phyloP scores from a whole-genome alignment of 2,113 vertebrate species.

The Zosterops hypoxanthus region DNA sequence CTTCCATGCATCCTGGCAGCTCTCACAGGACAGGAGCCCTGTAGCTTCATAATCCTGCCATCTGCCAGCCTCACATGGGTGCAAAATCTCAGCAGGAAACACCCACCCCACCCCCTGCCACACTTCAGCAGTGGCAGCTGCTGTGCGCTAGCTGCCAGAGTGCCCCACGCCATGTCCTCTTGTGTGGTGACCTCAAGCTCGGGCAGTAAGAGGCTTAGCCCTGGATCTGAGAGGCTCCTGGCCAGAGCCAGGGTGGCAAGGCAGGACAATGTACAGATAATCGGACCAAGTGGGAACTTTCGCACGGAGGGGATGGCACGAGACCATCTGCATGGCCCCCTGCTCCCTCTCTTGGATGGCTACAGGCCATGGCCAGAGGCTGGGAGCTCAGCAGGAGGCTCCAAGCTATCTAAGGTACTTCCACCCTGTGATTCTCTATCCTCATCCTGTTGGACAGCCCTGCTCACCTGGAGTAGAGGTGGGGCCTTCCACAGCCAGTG shows the following conservation, averaged over 20 bases:
- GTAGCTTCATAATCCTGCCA: not conserved
- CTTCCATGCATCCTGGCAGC: rapidly evolving
- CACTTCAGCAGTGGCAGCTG: not conserved
- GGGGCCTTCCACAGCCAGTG: not conserved
- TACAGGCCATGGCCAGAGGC: not conserved
- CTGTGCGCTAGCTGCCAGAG: not conserved
- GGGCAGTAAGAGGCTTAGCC: slow-evolving; percentile 44
- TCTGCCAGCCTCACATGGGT: not conserved
- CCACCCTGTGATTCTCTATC: not conserved
- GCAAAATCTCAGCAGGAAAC: slow-evolving; percentile 1
- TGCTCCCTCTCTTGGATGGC: not conserved
- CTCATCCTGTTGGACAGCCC: rapidly evolving
- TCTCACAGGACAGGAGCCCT: not conserved
- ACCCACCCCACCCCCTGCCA: not conserved
- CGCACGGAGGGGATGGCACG: not conserved
- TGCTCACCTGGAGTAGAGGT: not conserved
- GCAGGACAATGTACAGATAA: slow-evolving; percentile 27
- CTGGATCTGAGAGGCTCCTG: not conserved
- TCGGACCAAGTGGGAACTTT: slow-evolving; percentile 37
- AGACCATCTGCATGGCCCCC: not conserved
- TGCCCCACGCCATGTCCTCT: not conserved
- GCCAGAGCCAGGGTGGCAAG: not conserved
- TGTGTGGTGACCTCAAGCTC: not conserved
- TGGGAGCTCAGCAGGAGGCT: not conserved
- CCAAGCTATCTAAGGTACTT: not conserved